phyloP scores from a whole-genome alignment of 2,888 invertebrate species.

The Brachynemurus nebulosus region DNA sequence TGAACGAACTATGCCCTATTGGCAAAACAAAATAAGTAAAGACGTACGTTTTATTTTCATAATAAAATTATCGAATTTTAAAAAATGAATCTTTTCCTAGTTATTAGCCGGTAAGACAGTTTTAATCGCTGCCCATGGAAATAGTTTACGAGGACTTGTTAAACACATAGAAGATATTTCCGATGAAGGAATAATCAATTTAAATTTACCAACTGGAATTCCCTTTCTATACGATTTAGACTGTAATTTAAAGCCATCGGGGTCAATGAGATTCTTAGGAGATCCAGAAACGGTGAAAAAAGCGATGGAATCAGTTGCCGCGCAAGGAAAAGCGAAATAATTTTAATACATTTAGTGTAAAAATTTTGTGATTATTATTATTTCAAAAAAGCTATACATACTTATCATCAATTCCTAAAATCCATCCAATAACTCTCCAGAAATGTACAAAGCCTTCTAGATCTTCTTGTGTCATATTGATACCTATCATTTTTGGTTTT shows the following conservation, averaged over 20 bases:
- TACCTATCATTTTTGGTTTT: conserved; percentile 47
- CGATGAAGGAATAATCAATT: conserved; percentile 41
- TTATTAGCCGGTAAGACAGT: conserved; percentile 38
- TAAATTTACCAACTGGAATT: conserved; percentile 49
- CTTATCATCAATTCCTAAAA: conserved; percentile 73
- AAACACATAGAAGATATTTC: conserved; percentile 62
- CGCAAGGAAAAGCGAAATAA: conserved; percentile 44
- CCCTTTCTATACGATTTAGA: conserved; percentile 48
- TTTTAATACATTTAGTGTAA: neutral
- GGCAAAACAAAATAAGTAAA: conserved; percentile 66
- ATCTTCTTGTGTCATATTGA: conserved; percentile 45
- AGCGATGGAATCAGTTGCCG: conserved; percentile 45
- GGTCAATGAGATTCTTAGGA: conserved; percentile 45
- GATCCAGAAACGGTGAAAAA: conserved; percentile 49
- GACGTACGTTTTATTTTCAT: conserved; percentile 17
- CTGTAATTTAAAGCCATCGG: conserved; percentile 38
- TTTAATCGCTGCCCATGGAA: conserved; percentile 75
- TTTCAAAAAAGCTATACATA: conserved; percentile 24
- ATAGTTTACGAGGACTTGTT: conserved; percentile 72
- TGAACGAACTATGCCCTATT: conserved; percentile 70
- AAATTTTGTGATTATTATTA: neutral
- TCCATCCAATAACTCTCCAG: conserved; percentile 69
- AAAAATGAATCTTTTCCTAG: too few species aligned
- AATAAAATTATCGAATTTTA: neutral
- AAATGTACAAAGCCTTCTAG: conserved; percentile 66